phyloP scores from a whole-genome alignment of 2,888 invertebrate genomes.

The Melipona beecheii region DNA sequence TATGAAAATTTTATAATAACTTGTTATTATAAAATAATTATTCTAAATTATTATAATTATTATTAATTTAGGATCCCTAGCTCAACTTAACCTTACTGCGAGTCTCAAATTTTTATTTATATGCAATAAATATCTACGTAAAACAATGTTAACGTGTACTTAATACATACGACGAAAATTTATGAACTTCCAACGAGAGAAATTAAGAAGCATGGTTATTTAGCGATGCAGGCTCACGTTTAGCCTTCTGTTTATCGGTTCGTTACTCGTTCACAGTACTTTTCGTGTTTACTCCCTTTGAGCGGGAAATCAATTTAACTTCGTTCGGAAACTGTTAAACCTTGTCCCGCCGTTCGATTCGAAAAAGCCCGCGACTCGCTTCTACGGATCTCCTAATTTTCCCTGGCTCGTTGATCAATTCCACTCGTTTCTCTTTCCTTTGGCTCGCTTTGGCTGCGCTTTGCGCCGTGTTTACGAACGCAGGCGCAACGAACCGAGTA shows the following conservation, averaged over 20 bases:
- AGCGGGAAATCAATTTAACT: conserved; percentile 35
- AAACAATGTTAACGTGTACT: too few relatives aligned
- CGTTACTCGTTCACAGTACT: conserved; percentile 25
- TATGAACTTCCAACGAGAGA: neutral
- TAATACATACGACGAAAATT: too few relatives aligned
- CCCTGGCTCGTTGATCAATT: conserved; percentile 2
- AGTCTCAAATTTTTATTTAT: too few relatives aligned
- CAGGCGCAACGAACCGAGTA: too few relatives aligned
- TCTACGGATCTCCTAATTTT: neutral
- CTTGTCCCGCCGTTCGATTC: neutral
- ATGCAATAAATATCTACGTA: too few relatives aligned
- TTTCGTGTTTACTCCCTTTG: conserved; percentile 30
- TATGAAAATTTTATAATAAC: too few relatives aligned
- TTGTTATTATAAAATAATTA: too few relatives aligned
- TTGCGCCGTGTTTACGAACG: neutral
- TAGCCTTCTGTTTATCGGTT: conserved; percentile 20
- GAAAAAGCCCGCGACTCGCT: neutral
- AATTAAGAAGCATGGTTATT: conserved; percentile 5
- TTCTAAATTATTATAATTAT: too few relatives aligned
- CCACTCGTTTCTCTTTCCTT: neutral
- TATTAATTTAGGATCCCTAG: too few relatives aligned
- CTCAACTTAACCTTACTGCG: too few relatives aligned
- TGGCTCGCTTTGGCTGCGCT: neutral
- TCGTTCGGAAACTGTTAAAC: conserved; percentile 39
- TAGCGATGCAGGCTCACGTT: conserved; percentile 7